Evolutionary conservation across 2,888 invertebrate genomes (phyloP).

Genomic region (Crioceris asparagi): DNA sequence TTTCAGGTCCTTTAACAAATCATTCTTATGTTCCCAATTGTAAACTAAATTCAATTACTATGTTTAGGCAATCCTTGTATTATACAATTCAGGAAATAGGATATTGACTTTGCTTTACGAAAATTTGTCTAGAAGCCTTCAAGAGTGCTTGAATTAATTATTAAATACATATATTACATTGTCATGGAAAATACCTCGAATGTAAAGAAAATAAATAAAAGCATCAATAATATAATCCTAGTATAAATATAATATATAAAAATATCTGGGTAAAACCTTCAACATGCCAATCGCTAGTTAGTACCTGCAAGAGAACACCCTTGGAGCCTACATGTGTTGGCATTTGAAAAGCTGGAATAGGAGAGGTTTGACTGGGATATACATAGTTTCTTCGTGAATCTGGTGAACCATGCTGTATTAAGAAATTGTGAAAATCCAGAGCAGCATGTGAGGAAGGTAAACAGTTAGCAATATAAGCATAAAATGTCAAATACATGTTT

Average conservation of each 20-base stretch:
- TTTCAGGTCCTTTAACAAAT: conserved; percentile 26
- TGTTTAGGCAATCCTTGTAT: too few species aligned
- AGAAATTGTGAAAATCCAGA: conserved; percentile 19
- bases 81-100: too few species aligned
- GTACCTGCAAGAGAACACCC: conserved; percentile 43
- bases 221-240: too few species aligned
- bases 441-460: conserved; percentile 26
- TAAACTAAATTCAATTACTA: too few species aligned
- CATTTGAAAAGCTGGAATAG: conserved; percentile 54
- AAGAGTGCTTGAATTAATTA: too few species aligned
- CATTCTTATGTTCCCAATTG: too few species aligned
- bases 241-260: not conserved
- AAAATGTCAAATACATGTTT: not conserved
- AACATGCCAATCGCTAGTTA: not conserved
- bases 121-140: too few species aligned
- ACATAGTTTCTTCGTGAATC: conserved; percentile 51
- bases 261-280: not conserved
- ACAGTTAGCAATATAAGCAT: not conserved
- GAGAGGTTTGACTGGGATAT: conserved; percentile 56
- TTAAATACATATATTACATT: too few species aligned
- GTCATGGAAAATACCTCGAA: too few species aligned
- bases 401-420: conserved; percentile 51
- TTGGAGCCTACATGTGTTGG: conserved; percentile 50
- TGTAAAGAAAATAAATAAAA: not conserved
- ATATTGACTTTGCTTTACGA: too few species aligned